These are phyloP conservation scores for Pachypsylla venusta DNA, from an alignment of 1,140 invertebrate genomes.

Conservation along the genomic window DNA sequence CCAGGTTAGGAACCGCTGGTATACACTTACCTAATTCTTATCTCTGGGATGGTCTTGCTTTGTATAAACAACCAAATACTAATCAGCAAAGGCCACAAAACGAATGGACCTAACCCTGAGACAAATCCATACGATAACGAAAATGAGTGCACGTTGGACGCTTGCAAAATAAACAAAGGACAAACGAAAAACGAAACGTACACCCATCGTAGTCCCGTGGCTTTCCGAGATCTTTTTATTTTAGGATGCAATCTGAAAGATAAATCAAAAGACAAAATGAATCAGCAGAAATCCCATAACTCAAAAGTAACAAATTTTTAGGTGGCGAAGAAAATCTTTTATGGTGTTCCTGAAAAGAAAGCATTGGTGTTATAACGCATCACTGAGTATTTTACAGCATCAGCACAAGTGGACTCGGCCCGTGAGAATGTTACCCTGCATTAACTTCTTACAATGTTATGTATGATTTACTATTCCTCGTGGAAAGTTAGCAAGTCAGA, in stretches of 20 bases:
- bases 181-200: neutral
- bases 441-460: no score
- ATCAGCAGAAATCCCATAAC: no score
- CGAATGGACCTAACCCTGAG: neutral
- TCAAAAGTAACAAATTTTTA: no score
- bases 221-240: neutral
- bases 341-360: no score
- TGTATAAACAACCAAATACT: neutral
- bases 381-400: no score
- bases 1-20: no score
- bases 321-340: no score
- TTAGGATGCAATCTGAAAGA: slow-evolving; percentile 2
- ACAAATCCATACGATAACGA: neutral
- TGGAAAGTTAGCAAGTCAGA: no score
- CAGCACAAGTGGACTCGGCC: no score
- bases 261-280: neutral
- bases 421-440: no score
- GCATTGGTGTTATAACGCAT: no score
- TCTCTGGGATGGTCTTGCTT: neutral
- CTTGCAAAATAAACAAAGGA: neutral
- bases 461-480: no score
- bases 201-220: slow-evolving; percentile 1
- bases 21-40: neutral
- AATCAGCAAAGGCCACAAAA: neutral
- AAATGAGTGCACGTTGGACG: slow-evolving; percentile 2